These are phyloP conservation scores for Ancistrus triradiatus DNA, from an alignment of 2,113 vertebrate species.

Conservation along the genomic window DNA sequence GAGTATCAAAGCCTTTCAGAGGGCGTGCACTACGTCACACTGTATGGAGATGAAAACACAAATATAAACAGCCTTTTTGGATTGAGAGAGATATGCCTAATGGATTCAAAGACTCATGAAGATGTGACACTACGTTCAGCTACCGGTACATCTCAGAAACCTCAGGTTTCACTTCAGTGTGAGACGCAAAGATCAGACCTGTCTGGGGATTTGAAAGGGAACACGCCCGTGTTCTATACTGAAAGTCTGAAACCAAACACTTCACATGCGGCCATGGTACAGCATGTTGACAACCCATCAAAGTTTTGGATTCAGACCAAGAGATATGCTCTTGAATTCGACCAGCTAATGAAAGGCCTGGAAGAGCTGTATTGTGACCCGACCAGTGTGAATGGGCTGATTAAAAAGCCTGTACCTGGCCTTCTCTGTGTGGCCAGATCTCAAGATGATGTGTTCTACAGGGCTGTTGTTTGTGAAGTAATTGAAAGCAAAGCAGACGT, in stretches of 20 bases:
- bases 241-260: conserved; percentile 60
- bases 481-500: conserved; percentile 62
- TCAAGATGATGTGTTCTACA: conserved; percentile 74
- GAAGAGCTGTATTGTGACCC: conserved; percentile 69
- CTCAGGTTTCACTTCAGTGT: conserved; percentile 6
- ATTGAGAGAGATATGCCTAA: conserved; percentile 60
- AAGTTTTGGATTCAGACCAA: conserved; percentile 83
- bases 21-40: conserved; percentile 79
- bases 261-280: conserved; percentile 66
- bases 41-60: conserved; percentile 76
- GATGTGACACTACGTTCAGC: conserved; percentile 46
- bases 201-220: conserved; percentile 9
- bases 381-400: conserved; percentile 49
- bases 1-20: conserved; percentile 82
- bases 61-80: conserved; percentile 79
- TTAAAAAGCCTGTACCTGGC: conserved; percentile 63
- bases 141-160: neutral
- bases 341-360: conserved; percentile 69
- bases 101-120: conserved; percentile 40
- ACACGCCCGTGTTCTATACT: conserved; percentile 32
- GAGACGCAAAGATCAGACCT: conserved; percentile 2
- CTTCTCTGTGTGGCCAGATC: conserved; percentile 78
- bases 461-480: conserved; percentile 68
- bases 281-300: conserved; percentile 70
- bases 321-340: conserved; percentile 65